A percentile compares a stretch with the other conserved stretches of the same genome.
Evolutionary conservation across 2,113 vertebrate genomes (phyloP).

Genomic region (Probosciger aterrimus): DNA sequence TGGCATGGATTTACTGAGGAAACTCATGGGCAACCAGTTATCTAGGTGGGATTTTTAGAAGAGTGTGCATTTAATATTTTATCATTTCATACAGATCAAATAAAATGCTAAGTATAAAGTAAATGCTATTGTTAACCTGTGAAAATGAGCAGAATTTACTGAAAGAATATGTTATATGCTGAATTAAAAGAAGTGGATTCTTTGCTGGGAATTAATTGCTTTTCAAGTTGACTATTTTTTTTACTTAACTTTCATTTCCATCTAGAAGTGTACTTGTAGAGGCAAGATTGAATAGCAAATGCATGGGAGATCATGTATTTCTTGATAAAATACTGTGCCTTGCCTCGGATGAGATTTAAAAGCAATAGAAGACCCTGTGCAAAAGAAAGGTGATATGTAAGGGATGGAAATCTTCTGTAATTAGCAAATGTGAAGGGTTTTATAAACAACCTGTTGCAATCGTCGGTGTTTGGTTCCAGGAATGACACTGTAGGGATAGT

Average conservation of each 20-base stretch:
- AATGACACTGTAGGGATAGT: not conserved
- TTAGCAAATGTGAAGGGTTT: not conserved
- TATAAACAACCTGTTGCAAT: not conserved
- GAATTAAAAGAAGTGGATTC: not conserved
- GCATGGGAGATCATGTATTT: not conserved
- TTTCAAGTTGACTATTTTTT: constrained; percentile 8
- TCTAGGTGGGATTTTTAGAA: not conserved
- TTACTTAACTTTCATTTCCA: not conserved
- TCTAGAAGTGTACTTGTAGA: not conserved
- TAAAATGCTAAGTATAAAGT: not conserved
- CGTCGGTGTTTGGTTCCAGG: not conserved
- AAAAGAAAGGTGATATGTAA: not conserved
- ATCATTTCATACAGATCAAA: not conserved
- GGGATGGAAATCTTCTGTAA: not conserved
- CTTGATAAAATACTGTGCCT: constrained; percentile 5
- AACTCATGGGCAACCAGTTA: not conserved
- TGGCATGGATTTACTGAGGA: not conserved
- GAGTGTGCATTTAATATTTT: not conserved
- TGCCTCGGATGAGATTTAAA: not conserved
- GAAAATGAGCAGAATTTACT: not conserved
- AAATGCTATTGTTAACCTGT: not conserved
- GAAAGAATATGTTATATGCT: not conserved
- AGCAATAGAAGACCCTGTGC: not conserved
- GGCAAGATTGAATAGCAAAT: constrained; percentile 7
- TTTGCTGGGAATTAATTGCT: not conserved